Conservation (phyloP, 1,140 invertebrate species). For the Nomia melanderi region DNA sequence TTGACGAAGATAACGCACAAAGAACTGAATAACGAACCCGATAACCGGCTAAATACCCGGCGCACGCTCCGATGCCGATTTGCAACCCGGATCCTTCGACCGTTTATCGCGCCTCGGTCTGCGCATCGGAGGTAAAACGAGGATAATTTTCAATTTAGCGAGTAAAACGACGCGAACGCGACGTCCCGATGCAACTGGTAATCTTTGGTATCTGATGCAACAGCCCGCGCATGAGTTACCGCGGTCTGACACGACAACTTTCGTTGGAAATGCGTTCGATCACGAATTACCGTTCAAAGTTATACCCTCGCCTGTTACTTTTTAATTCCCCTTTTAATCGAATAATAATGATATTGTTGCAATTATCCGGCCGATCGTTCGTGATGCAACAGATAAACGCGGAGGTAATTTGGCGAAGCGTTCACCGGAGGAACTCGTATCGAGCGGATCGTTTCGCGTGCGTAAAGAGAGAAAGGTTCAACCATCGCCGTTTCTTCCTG, state of each 20-base stretch:
- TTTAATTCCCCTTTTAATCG: no score
- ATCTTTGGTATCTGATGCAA: constrained; percentile 23
- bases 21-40: background rate
- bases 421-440: constrained; percentile 18
- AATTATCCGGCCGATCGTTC: no score
- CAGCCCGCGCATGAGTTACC: background rate
- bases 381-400: no score
- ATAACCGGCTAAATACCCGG: background rate
- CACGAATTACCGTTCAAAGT: no score
- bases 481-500: constrained; percentile 68
- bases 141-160: constrained; percentile 21
- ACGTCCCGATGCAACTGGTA: constrained; percentile 1
- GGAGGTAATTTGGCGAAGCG: no score
- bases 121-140: background rate
- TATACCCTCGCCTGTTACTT: no score
- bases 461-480: background rate
- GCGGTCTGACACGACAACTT: constrained; percentile 45
- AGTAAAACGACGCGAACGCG: background rate
- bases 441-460: background rate
- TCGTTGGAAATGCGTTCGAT: no score
- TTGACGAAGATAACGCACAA: background rate
- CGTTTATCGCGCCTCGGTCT: background rate
- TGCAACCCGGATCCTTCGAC: no score
- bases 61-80: no score
- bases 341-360: no score